Base-by-base conservation (phyloP, 2,797 vertebrate species). In the Enteromius viviparus region DNA sequence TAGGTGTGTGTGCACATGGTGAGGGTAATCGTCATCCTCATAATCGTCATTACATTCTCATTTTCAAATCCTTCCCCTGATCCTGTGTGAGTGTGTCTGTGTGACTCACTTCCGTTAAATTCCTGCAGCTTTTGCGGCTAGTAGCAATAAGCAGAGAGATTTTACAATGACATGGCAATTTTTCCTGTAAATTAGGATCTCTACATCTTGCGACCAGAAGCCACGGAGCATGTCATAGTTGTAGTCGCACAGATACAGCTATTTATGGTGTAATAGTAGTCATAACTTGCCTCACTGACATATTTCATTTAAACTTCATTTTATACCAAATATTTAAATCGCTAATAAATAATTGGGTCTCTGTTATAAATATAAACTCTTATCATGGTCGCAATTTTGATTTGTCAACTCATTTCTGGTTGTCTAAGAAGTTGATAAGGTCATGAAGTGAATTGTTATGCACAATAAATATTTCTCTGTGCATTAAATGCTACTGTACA, bases 151-250 rank as follows among this genome's bases (percentile, higher is more conserved):
- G 26, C 37, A 49, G 17, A 81, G 2, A 3, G 79, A 81, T 60
- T 81, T 17, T n/a, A 19, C 42, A 49, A n/a, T 72, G 40, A 81
- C 79, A 72, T 64, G 26, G 14, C 29, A 64, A 72, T 64, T 74
- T 64, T 74, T 74, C 29, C 26, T 72, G 8, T 81, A 47, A 64
- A 72, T 40, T 62, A 70, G 29, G 51, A 70, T 64, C 29, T 74
- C 29, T 64, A 55, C 26, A 34, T 74, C 42, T 49, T 0, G 8
- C 9, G 2, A 26, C 14, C 12, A 64, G 21, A 65, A 60, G 32
- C 40, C 0, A 19, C 29, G 40, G 12, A 32, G 68, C 26, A 8
- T 64, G 29, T 74, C 45, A 65, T 74, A 51, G 80, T 45, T 51
- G 69, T 80, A 45, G 34, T 47, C 19, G 29, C 40, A 72, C 68